These are phyloP conservation scores for Pitangus sulphuratus DNA, from an alignment of 2,797 vertebrate genomes.

Conservation along the genomic window DNA sequence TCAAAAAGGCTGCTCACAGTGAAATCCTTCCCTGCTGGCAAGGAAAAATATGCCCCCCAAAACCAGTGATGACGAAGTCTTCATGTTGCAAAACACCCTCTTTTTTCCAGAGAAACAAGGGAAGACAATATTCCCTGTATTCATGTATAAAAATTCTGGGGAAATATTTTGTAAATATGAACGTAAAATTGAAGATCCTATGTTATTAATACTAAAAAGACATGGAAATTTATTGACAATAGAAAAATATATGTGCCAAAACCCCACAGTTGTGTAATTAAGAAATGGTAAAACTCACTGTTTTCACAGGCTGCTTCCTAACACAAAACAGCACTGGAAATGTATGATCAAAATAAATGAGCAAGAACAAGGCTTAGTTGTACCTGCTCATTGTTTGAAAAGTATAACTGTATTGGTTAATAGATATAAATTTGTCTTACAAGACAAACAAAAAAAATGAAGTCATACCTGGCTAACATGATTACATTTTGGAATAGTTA, in stretches of 20 bases:
- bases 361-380: not conserved
- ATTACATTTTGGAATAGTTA: not conserved
- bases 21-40: not conserved
- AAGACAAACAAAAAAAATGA: not conserved
- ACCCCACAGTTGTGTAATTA: not conserved
- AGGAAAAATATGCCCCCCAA: not conserved
- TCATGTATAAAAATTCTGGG: not conserved
- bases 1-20: not conserved
- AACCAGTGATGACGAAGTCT: not conserved
- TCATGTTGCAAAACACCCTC: not conserved
- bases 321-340: not conserved
- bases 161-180: not conserved
- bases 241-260: not conserved
- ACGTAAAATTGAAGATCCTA: not conserved
- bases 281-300: not conserved
- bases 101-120: not conserved
- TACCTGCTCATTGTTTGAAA: not conserved
- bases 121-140: not conserved
- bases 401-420: not conserved
- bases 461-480: not conserved
- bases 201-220: not conserved
- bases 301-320: not conserved
- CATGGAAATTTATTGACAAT: not conserved
- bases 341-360: not conserved
- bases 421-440: not conserved